Evolutionary conservation across 2,113 vertebrate genomes (phyloP).

Genomic region (Cyprinus carpio): DNA sequence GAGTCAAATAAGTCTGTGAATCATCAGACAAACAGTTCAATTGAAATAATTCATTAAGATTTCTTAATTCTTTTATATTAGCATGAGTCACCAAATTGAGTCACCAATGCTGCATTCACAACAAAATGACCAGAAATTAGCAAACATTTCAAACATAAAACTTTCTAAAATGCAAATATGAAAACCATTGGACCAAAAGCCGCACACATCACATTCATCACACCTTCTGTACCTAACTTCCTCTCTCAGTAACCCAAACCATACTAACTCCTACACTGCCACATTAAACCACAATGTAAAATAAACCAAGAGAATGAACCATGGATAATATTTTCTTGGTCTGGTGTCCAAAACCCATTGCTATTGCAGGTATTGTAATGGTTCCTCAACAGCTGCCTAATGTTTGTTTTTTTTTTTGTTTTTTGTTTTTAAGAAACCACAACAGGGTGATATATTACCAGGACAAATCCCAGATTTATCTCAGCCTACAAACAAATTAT

Average conservation of each 20-base stretch:
- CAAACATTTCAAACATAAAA: background rate
- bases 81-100: too few species aligned
- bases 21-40: too few species aligned
- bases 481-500: background rate
- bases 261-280: background rate
- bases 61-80: too few species aligned
- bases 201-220: background rate
- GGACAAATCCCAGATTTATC: background rate
- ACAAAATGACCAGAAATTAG: too few species aligned
- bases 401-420: background rate
- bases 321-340: background rate
- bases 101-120: too few species aligned
- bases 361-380: background rate
- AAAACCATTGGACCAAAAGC: background rate
- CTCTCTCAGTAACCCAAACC: background rate
- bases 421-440: slow-evolving; percentile 1
- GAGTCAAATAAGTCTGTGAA: too few species aligned
- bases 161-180: too few species aligned
- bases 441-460: background rate
- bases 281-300: slow-evolving; percentile 4
- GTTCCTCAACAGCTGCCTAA: background rate
- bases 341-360: background rate
- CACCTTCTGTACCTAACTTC: background rate
- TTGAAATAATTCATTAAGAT: too few species aligned
- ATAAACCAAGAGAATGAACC: background rate